phyloP scores from a whole-genome alignment of 2,888 invertebrate genomes.

The Rhorus exstirpatorius region DNA sequence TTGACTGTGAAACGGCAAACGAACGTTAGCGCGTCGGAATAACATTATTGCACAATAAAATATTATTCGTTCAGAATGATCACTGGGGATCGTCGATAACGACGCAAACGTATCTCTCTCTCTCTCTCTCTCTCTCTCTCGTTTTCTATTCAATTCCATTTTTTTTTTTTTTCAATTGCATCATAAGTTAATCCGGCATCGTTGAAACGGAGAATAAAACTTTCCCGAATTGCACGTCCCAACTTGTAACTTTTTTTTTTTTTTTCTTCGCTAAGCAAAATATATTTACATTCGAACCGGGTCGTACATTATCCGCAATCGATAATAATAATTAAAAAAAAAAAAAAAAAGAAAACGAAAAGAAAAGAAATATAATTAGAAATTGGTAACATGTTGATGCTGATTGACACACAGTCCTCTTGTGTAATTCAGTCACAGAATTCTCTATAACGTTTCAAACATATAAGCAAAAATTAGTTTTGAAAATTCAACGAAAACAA shows the following conservation, averaged over 20 bases:
- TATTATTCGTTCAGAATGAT: constrained; percentile 51
- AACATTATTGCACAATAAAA: constrained; percentile 74
- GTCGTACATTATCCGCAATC: constrained; percentile 41
- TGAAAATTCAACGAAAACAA: constrained; percentile 25
- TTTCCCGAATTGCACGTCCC: constrained; percentile 81
- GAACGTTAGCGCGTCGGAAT: constrained; percentile 51
- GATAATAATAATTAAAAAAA: constrained; percentile 17
- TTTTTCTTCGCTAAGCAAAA: constrained; percentile 56
- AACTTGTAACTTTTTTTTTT: constrained; percentile 73
- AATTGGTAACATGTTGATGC: constrained; percentile 70
- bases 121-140: not conserved
- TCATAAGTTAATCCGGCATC: constrained; percentile 53
- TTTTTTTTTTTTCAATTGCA: constrained; percentile 56
- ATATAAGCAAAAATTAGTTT: constrained; percentile 24
- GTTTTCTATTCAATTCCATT: constrained; percentile 56
- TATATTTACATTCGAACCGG: constrained; percentile 66
- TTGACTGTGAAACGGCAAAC: constrained; percentile 39
- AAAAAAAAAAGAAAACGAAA: constrained; percentile 51
- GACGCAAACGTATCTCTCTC: not conserved
- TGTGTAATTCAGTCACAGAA: constrained; percentile 49
- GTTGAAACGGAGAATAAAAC: constrained; percentile 53
- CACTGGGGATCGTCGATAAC: constrained; percentile 37
- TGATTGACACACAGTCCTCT: constrained; percentile 59
- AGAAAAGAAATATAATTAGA: constrained; percentile 65
- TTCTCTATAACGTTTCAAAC: constrained; percentile 43